Evolutionary conservation across 2,888 invertebrate species (phyloP), one percentile per base, ranked within the genome.

Genomic region (Pardosa pseudoannulata): DNA sequence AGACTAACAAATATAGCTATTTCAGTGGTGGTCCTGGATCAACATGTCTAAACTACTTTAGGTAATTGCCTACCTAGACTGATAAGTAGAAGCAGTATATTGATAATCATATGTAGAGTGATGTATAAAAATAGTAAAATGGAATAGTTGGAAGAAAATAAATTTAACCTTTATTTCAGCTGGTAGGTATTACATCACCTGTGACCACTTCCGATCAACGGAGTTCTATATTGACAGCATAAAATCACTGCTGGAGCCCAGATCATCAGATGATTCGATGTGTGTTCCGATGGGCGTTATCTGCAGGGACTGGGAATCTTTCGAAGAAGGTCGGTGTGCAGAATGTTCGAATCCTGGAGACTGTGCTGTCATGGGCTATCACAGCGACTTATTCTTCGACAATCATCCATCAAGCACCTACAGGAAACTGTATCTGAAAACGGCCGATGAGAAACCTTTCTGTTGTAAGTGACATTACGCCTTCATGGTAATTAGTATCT

Each of bases 171-270:
- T n/a, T n/a, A 23, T 39, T 32, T 5, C 64, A 72, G 79, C 72
- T 28, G 73, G 74, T 1, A 39, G 87, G 0, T 78, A 87, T 16
- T 75, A 81, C 32, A 19, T 87, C n/a, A 82, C 87, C 1, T 88
- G 88, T 31, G 81, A 83, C 41, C 88, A 88, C 62, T 67, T 87
- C 36, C 64, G 83, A 0, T 71, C 87, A 0, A 39, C 71, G 0
- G 87, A 88, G 0, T 87, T 87, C 62, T 88, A 67, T 98, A 79
- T 79, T 27, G 79, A 79, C 6, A 86, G 85, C 36, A 86, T 86
- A 19, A 72, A 39, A 1, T 27, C 71, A 11, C 6, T 27, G 0
- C 1, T 50, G 5, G 31, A 74, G 13, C 39, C 56, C 3, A 32
- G 78, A 3, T 67, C 67, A 19, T 13, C 36, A 9, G 71, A 41